Conservation (phyloP, 2,888 invertebrate genomes). For the Cantharis nigra region DNA sequence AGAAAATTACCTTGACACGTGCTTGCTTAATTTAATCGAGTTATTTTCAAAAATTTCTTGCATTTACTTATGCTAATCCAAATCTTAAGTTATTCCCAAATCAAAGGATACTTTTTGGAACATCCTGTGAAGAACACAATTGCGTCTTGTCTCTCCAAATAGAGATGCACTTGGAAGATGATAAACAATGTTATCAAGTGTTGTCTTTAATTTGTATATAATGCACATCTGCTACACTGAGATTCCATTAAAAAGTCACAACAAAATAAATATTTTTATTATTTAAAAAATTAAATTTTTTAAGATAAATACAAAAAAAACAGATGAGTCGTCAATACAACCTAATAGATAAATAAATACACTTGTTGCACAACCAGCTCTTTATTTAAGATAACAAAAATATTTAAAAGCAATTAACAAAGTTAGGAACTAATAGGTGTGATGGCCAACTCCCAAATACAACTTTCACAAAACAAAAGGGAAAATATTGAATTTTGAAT, state of each 20-base stretch:
- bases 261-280: neutral
- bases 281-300: neutral
- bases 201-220: constrained; percentile 1
- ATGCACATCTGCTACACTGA: constrained; percentile 5
- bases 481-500: neutral
- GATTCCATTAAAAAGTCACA: neutral
- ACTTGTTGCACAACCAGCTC: neutral
- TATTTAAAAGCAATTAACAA: neutral
- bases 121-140: neutral
- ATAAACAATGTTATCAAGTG: neutral
- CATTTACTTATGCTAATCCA: neutral
- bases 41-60: neutral
- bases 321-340: neutral
- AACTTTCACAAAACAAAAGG: neutral
- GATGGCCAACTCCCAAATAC: neutral
- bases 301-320: neutral
- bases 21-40: constrained; percentile 1
- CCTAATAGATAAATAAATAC: neutral
- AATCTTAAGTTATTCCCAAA: neutral
- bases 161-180: neutral
- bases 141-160: neutral
- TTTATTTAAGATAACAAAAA: neutral
- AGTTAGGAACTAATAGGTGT: neutral
- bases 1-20: constrained; percentile 12
- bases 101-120: neutral